Evolutionary conservation across 2,888 invertebrate species (phyloP).

Genomic region (Ormyrus nitidulus): DNA sequence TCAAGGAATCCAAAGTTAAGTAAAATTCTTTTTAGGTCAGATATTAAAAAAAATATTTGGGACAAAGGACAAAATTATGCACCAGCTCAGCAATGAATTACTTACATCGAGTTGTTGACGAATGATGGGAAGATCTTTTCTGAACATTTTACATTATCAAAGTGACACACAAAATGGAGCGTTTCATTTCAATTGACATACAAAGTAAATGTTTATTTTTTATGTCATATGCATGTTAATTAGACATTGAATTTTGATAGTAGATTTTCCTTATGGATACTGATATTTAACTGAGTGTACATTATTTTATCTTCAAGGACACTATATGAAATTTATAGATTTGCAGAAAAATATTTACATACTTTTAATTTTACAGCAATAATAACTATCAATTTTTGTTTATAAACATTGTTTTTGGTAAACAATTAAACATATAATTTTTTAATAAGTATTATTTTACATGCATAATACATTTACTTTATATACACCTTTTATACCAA

Average conservation of each 20-base stretch:
- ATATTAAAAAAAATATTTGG: conserved; percentile 46
- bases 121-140: conserved; percentile 55
- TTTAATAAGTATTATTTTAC: no score
- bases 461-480: no score
- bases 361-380: no score
- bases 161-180: conserved; percentile 56
- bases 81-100: conserved; percentile 49
- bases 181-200: conserved; percentile 55
- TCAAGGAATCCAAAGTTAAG: conserved; percentile 19
- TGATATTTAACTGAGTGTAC: background rate
- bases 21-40: conserved; percentile 55
- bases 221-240: conserved; percentile 52
- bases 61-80: conserved; percentile 51
- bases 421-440: no score
- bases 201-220: conserved; percentile 52
- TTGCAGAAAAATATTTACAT: conserved; percentile 1
- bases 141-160: conserved; percentile 52
- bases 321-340: conserved; percentile 1
- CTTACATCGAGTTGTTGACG: conserved; percentile 54
- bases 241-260: conserved; percentile 18
- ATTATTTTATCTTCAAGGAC: no score
- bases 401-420: no score
- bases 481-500: no score
- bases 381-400: no score
- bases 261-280: conserved; percentile 12